Base-by-base conservation (phyloP, 1,140 invertebrate genomes). In the Neodiprion virginianus region DNA sequence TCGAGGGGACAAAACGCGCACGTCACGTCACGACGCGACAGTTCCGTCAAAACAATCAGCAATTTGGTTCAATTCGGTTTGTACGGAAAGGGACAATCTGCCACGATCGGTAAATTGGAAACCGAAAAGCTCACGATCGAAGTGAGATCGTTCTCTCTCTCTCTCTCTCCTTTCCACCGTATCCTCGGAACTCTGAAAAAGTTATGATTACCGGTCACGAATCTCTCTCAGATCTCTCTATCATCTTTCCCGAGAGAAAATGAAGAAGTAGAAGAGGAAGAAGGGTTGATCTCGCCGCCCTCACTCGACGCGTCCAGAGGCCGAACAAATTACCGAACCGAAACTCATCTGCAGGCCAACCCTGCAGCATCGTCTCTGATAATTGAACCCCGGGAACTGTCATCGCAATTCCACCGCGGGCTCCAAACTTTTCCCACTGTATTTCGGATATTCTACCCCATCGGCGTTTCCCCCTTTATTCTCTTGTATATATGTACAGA, bases 121-220 rank as follows among this genome's bases (percentile, higher is more conserved):
- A 65, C 12, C 17, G 12, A 21, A 65, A 65, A 5, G 61, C 2
- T 65, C 61, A 3, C 7, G 28, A 40, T 40, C 28, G 28, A 40
- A 40, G 28, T 40, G 28, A 21, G 17, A 21, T 21, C 17, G 17
- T 0, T 17, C 17, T 17, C 17, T 21, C 28, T 5, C 1, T 40
- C 1, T 1, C 8, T 17, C 4, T 61, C 8, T 17, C 53, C 11
- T 12, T 8, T 17, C 53, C 53, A 8, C 8, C 11, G 53, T 1
- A 61, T 0, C 5, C 4, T 61, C 28, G 28, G n/a, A 61, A 61
- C 53, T 61, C 53, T 61, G 53, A 8, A 17, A 17, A 61, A 61
- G 53, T 61, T 61, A 61, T 61, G 53, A 61, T 61, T 14, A 61
- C 53, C 11, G 53, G 53, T 61, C 53, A 61, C 53, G 53, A 61